Evolutionary conservation across 2,888 invertebrate species (phyloP).

Genomic region (Ochlodes sylvanus): DNA sequence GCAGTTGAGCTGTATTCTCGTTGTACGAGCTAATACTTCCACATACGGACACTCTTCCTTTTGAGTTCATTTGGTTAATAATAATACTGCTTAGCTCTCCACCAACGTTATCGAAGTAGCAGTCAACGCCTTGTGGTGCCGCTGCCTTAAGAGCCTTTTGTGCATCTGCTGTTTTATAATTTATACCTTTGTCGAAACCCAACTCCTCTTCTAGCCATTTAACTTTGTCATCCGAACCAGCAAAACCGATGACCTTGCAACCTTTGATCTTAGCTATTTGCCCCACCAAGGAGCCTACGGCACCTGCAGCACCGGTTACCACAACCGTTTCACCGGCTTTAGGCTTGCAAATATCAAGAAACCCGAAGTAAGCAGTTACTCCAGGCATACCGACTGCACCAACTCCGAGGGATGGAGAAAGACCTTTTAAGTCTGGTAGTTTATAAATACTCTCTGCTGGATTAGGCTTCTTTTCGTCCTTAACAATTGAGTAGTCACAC

Average conservation of each 20-base stretch:
- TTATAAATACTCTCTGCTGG: conserved; percentile 45
- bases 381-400: conserved; percentile 88
- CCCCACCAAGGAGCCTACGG: conserved; percentile 89
- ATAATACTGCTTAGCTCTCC: conserved; percentile 85
- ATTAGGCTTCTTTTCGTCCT: conserved; percentile 48
- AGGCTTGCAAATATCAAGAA: conserved; percentile 86
- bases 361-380: conserved; percentile 88
- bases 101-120: conserved; percentile 90
- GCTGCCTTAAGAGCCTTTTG: conserved; percentile 80
- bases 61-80: conserved; percentile 83
- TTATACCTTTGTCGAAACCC: conserved; percentile 88
- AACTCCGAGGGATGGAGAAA: conserved; percentile 77
- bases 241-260: conserved; percentile 85
- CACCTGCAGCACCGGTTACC: conserved; percentile 88
- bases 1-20: conserved; percentile 51
- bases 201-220: conserved; percentile 86
- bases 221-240: conserved; percentile 88
- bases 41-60: conserved; percentile 57
- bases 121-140: conserved; percentile 88
- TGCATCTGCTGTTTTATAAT: conserved; percentile 87
- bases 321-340: conserved; percentile 88
- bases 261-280: conserved; percentile 89
- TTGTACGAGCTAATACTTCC: conserved; percentile 70
- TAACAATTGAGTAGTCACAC: conserved; percentile 55
- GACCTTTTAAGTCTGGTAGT: conserved; percentile 79